Evolutionary conservation across 1,140 invertebrate species (phyloP).

Genomic region (Drosophila novamexicana): DNA sequence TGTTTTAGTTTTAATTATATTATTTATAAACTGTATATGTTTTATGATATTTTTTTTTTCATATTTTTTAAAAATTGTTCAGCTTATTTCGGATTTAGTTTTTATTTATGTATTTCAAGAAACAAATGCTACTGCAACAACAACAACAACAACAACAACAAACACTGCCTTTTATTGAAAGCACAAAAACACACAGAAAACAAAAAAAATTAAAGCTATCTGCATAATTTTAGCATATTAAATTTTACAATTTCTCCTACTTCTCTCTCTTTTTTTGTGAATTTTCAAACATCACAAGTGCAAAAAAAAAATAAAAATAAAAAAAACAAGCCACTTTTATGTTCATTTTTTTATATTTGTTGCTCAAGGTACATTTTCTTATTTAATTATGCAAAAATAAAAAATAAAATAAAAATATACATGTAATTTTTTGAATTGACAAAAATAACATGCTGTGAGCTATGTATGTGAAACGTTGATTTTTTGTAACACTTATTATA

Average conservation of each 20-base stretch:
- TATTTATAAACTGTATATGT: slow-evolving; percentile 28
- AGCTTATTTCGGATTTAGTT: slow-evolving; percentile 23
- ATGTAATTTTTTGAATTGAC: slow-evolving; percentile 28
- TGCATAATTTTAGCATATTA: slow-evolving; percentile 25
- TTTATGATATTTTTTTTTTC: slow-evolving; percentile 3
- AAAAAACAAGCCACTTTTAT: slow-evolving; percentile 25
- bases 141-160: slow-evolving; percentile 59
- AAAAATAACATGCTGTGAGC: slow-evolving; percentile 70
- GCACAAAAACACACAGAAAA: slow-evolving; percentile 38
- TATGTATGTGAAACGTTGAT: slow-evolving; percentile 71
- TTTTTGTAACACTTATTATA: slow-evolving; percentile 65
- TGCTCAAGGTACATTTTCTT: slow-evolving; percentile 33
- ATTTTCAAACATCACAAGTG: slow-evolving; percentile 18
- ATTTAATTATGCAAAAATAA: slow-evolving; percentile 5
- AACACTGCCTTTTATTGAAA: slow-evolving; percentile 75
- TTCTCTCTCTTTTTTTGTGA: slow-evolving; percentile 19
- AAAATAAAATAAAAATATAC: slow-evolving; percentile 4
- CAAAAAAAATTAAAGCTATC: slow-evolving; percentile 19
- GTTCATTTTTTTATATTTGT: slow-evolving; percentile 23
- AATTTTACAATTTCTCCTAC: slow-evolving; percentile 10
- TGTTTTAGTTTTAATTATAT: slow-evolving; percentile 59
- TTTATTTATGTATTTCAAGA: slow-evolving; percentile 26
- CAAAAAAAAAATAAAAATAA: slow-evolving; percentile 24
- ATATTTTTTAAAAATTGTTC: not conserved
- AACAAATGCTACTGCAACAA: slow-evolving; percentile 3